phyloP scores from a whole-genome alignment of 1,140 invertebrate genomes.

The Vollenhovia emeryi region DNA sequence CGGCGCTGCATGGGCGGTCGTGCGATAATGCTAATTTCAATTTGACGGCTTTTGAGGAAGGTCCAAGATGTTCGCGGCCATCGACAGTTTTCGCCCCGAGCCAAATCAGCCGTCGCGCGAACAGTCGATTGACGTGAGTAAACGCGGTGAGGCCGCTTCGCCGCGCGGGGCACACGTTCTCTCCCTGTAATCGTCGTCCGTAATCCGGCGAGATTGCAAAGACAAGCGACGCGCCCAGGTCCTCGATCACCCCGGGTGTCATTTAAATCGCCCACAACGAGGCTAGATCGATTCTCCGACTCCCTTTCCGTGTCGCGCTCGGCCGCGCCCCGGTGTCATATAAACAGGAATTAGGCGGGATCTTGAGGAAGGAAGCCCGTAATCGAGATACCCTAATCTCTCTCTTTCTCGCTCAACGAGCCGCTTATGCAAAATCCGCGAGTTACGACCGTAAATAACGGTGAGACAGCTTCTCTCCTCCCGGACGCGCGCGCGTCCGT shows the following conservation, averaged over 20 bases:
- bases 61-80: background rate
- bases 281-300: background rate
- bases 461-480: background rate
- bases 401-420: conserved; percentile 2
- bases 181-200: background rate
- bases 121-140: background rate
- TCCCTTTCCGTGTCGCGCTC: conserved; percentile 4
- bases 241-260: background rate
- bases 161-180: background rate
- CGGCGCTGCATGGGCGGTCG: conserved; percentile 46
- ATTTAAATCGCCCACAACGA: conserved; percentile 13
- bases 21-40: conserved; percentile 29
- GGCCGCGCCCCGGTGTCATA: conserved; percentile 45
- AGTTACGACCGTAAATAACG: conserved; percentile 45
- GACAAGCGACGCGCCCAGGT: background rate
- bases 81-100: background rate
- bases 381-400: conserved; percentile 28
- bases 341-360: conserved; percentile 52
- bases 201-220: background rate
- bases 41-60: background rate
- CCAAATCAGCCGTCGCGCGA: background rate
- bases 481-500: background rate
- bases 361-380: background rate
- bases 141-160: background rate
- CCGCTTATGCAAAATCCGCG: conserved; percentile 38